Evolutionary conservation across 1,140 invertebrate species (phyloP), one percentile per base, ranked within the genome.

Genomic region (Schlechtendalia chinensis): DNA sequence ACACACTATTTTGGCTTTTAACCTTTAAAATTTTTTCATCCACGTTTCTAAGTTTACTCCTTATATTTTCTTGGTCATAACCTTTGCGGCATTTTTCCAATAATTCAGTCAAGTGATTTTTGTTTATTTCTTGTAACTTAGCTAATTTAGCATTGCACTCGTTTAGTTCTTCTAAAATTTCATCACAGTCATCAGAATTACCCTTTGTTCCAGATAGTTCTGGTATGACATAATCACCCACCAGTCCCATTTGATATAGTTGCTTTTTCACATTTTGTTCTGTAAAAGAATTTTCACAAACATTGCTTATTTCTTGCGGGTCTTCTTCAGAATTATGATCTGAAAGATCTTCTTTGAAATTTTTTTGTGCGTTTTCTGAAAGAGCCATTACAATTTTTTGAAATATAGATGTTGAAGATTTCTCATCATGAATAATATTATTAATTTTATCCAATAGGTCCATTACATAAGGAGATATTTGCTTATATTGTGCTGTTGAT

Each of bases 311-410:
- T 82, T 81, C 61, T 81, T 83, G 22, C 82, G 82, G 24, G 83
- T 74, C 54, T 39, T 81, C 32, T 83, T 84, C 54, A 58, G 86
- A 84, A 67, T 82, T 82, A 17, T 83, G 1, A 1, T 67, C 75
- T 32, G 81, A 83, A 83, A 50, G 84, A 82, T 90, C 89, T 5
- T 94, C 1, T 89, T 53, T 27, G 27, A 17, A 79, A 63, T 11
- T n/a, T n/a, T n/a, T n/a, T n/a, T n/a, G 75, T 54, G 95, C 94
- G 85, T 98, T 95, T 86, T 98, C 95, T 83, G 97, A 90, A 2
- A 98, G 86, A 12, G 94, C 95, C 12, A 95, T 93, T 0, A 97
- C 93, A 1, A 98, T 86, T 82, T 95, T 89, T 85, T 97, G 96
- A 16, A 95, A 96, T 19, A 97, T 86, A 0, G 94, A 93, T 3